These are phyloP conservation scores for Neelides sp. DNA, from an alignment of 1,140 invertebrate species.

Conservation along the genomic window DNA sequence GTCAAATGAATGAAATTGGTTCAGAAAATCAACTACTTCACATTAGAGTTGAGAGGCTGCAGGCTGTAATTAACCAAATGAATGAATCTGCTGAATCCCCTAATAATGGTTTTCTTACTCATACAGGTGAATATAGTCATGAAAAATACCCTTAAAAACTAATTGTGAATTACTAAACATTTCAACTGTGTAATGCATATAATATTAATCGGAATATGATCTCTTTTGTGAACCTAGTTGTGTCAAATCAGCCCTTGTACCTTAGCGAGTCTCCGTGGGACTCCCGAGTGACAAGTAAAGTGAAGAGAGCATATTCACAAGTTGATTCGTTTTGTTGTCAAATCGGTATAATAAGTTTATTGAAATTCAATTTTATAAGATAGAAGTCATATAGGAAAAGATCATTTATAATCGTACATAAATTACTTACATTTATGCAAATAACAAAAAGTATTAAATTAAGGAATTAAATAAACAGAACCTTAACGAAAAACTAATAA, in stretches of 20 bases:
- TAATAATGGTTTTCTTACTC: conserved; percentile 11
- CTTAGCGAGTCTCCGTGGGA: conserved; percentile 30
- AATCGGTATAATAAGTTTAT: no score
- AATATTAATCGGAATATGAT: conserved; percentile 6
- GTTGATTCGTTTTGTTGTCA: conserved; percentile 27
- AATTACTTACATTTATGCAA: no score
- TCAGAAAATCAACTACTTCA: conserved; percentile 29
- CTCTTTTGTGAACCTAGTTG: conserved; percentile 14
- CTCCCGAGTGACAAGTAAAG: conserved; percentile 13
- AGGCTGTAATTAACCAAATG: conserved; percentile 18
- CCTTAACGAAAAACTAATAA: no score
- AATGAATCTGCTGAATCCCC: conserved; percentile 8
- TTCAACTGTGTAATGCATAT: no score
- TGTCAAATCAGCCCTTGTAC: conserved; percentile 28
- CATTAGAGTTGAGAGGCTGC: conserved; percentile 24
- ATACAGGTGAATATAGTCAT: conserved; percentile 15
- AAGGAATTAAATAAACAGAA: no score
- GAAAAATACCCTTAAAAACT: no score
- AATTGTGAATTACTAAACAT: no score
- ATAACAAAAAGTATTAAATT: no score
- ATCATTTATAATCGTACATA: no score
- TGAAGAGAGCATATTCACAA: conserved; percentile 24
- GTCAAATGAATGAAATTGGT: conserved; percentile 26
- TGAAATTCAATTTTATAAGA: no score
- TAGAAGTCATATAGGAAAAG: no score